Conservation (phyloP, 2,888 invertebrate genomes). For the Pheosia tremula region DNA sequence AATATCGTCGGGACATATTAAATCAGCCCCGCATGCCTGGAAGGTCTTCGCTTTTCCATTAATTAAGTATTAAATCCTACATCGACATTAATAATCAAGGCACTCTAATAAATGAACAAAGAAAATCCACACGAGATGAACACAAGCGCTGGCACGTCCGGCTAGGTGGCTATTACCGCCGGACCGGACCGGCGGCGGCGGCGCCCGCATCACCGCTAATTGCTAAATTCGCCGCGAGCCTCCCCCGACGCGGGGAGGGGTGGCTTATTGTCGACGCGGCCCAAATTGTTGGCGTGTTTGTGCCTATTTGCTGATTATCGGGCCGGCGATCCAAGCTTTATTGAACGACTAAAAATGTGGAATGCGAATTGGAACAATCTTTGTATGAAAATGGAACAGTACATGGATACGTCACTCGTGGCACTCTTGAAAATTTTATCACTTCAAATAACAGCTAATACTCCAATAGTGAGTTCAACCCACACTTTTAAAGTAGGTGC, state of each 20-base stretch:
- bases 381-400: no score
- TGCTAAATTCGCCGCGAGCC: constrained; percentile 65
- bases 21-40: no score
- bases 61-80: neutral
- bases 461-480: no score
- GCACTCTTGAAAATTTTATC: no score
- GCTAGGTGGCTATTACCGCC: constrained; percentile 59
- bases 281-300: constrained; percentile 7
- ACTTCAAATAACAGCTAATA: no score
- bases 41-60: no score
- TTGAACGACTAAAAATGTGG: constrained; percentile 6
- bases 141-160: constrained; percentile 27
- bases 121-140: constrained; percentile 18
- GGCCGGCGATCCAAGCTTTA: constrained; percentile 6
- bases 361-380: neutral
- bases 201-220: constrained; percentile 70
- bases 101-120: constrained; percentile 3
- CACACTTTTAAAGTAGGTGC: no score
- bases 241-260: constrained; percentile 15
- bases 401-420: no score
- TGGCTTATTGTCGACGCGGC: constrained; percentile 49
- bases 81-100: neutral
- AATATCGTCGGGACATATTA: no score
- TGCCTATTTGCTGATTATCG: constrained; percentile 10
- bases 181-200: constrained; percentile 38